Evolutionary conservation across 2,888 invertebrate species (phyloP), one percentile per base, ranked within the genome.

Genomic region (Heliconius ismenius): DNA sequence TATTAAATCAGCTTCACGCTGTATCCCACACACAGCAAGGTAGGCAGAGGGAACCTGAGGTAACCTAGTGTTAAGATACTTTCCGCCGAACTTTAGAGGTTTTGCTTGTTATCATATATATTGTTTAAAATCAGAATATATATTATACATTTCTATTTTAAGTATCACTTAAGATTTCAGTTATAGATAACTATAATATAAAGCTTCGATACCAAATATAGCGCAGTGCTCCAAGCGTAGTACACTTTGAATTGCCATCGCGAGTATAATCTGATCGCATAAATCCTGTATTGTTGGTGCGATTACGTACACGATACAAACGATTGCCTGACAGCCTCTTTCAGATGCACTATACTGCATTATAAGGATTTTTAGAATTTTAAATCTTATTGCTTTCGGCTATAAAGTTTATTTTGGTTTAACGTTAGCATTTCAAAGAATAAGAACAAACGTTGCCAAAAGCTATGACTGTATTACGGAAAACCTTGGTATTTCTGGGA

Each of bases 241-340:
- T 24, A 65, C 67, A 74, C 49, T 15, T 62, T 26, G 76, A 58
- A 76, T n/a, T 63, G 63, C 58, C 67, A 67, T 67, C 67, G 24
- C 67, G 7, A 39, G 43, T 69, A 70, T 76, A 78, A 76, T 78
- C 78, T 43, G 74, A 74, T 76, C 74, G 78, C 74, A 76, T 78
- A 76, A 78, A 74, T 78, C 69, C 73, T 70, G 74, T 76, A 76
- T 73, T 76, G 72, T 76, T 60, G 76, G 64, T 76, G 73, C 76
- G 72, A 73, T 76, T 72, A 73, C 76, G 76, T 67, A 60, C 13
- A 43, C 73, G 73, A 49, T 69, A 39, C 43, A 99, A 98, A 18
- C 98, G 97, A 88, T 96, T 96, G 81, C 49, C 75, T 64, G 70
- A 70, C 58, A 70, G 70, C 70, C 70, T 70, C 70, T 58, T 58